Evolutionary conservation across 1,140 invertebrate genomes (phyloP).

Genomic region (Condylostylus longicornis): DNA sequence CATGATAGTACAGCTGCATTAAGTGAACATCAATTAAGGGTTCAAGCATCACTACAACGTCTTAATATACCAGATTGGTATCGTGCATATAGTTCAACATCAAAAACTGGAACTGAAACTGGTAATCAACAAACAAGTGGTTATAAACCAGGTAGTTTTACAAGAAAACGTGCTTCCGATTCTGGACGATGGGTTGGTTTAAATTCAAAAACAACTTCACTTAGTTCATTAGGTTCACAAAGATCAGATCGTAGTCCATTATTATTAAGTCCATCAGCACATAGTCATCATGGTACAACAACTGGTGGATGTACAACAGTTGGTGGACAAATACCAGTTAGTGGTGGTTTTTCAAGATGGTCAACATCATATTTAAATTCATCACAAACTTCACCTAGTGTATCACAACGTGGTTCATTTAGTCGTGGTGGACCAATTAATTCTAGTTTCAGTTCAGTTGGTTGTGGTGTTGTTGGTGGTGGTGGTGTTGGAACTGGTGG

Average conservation of each 20-base stretch:
- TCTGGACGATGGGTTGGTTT: slow-evolving; percentile 55
- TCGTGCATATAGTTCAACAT: slow-evolving; percentile 30
- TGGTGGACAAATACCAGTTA: slow-evolving; percentile 18
- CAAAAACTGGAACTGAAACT: slow-evolving; percentile 5
- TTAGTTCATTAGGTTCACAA: slow-evolving; percentile 45
- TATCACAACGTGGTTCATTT: slow-evolving; percentile 31
- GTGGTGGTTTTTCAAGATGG: slow-evolving; percentile 53
- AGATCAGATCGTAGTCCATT: slow-evolving; percentile 30
- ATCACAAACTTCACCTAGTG: slow-evolving; percentile 43
- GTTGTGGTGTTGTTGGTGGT: slow-evolving; percentile 10
- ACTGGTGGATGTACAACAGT: slow-evolving; percentile 2
- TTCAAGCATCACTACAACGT: slow-evolving; percentile 80
- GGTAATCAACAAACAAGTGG: slow-evolving; percentile 18
- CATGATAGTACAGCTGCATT: slow-evolving; percentile 42
- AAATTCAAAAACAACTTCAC: slow-evolving; percentile 60
- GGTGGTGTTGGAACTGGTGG: slow-evolving; percentile 12
- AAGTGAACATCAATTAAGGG: slow-evolving; percentile 81
- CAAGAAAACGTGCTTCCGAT: slow-evolving; percentile 50
- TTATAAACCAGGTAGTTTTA: slow-evolving; percentile 28
- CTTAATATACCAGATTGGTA: slow-evolving; percentile 88
- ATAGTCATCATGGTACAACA: slow-evolving; percentile 27
- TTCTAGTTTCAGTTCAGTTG: slow-evolving; percentile 29
- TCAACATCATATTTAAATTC: slow-evolving; percentile 72
- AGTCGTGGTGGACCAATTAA: slow-evolving; percentile 27
- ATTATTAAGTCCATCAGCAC: slow-evolving; percentile 28